Base-by-base conservation (phyloP, 2,888 invertebrate species). In the Tinea semifulvella region DNA sequence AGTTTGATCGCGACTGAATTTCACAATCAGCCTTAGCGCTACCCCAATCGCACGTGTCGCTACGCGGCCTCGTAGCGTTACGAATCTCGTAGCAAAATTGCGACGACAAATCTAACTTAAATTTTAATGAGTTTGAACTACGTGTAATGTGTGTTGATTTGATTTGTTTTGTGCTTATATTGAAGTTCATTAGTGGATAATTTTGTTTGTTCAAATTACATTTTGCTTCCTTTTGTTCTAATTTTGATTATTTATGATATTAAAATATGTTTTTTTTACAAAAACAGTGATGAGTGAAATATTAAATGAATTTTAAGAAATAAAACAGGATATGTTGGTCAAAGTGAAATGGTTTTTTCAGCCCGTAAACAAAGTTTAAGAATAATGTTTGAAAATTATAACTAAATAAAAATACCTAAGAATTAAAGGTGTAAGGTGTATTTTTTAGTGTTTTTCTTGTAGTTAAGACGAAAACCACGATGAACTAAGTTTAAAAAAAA, bases 11-110 rank as follows among this genome's bases (percentile, higher is more conserved):
- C n/a, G n/a, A n/a, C n/a, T n/a, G n/a, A n/a, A n/a, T n/a, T n/a
- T n/a, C 31, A 31, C 11, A 31, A 31, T 31, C 31, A 14, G 3
- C 31, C 64, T 60, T 64, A 60, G 42, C 48, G 62, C 62, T 65
- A 67, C 68, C 62, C 48, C 48, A 57, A 44, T 42, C 50, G 53
- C 55, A 51, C 61, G 64, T 31, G 31, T 13, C 40, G 40, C 22
- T 22, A 22, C 40, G 40, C 2, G 10, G 1, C n/a, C 40, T 40
- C 14, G 31, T 13, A 31, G 31, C 11, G 11, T 31, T 31, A 14
- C 31, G 31, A 31, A 11, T 13, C 13, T 31, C 31, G 31, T 31
- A 31, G 13, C 31, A 11, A n/a, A 40, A 40, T 20, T 40, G 11
- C 14, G n/a, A 40, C 40, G 22, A 20, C 13, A 31, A 42, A 13